A percentile compares a stretch with the other conserved stretches of the same genome.
Evolutionary conservation across 1,140 invertebrate genomes (phyloP).

Genomic region (Palaemon carinicauda): DNA sequence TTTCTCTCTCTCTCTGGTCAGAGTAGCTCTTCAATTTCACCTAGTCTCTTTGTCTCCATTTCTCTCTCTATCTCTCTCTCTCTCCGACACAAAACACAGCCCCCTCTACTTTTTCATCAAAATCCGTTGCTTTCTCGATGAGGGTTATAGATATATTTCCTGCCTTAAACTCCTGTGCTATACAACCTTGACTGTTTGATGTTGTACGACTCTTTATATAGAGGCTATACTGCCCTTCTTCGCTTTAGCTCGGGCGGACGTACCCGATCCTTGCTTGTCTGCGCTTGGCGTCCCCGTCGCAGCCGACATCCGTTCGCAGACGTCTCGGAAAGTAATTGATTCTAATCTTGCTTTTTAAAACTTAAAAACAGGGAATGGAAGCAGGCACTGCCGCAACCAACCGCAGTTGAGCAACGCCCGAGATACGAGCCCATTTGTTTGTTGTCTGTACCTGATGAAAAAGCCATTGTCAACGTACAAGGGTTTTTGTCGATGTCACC

Average conservation of each 20-base stretch:
- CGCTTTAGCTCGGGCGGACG: slow-evolving; percentile 38
- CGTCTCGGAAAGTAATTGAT: no score
- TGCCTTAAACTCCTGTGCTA: slow-evolving; percentile 49
- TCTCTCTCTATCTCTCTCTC: not conserved
- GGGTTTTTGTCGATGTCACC: slow-evolving; percentile 44
- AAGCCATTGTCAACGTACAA: slow-evolving; percentile 54
- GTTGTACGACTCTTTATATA: slow-evolving; percentile 43
- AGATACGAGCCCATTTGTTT: slow-evolving; percentile 40
- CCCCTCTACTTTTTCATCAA: no score
- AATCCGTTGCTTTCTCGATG: not conserved
- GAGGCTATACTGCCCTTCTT: slow-evolving; percentile 49
- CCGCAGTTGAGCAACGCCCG: slow-evolving; percentile 47
- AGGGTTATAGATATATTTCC: slow-evolving; percentile 47
- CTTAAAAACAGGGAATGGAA: not conserved
- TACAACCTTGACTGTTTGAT: slow-evolving; percentile 46
- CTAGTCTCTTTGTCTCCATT: slow-evolving; percentile 33
- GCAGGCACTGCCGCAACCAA: slow-evolving; percentile 26
- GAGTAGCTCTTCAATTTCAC: no score
- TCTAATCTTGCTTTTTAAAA: no score
- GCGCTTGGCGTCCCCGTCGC: no score
- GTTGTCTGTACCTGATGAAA: slow-evolving; percentile 54
- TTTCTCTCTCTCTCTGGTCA: no score
- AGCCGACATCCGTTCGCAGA: no score
- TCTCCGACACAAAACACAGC: no score
- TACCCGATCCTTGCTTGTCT: slow-evolving; percentile 46